Base-by-base conservation (phyloP, 2,113 vertebrate species). In the Albula glossodonta region DNA sequence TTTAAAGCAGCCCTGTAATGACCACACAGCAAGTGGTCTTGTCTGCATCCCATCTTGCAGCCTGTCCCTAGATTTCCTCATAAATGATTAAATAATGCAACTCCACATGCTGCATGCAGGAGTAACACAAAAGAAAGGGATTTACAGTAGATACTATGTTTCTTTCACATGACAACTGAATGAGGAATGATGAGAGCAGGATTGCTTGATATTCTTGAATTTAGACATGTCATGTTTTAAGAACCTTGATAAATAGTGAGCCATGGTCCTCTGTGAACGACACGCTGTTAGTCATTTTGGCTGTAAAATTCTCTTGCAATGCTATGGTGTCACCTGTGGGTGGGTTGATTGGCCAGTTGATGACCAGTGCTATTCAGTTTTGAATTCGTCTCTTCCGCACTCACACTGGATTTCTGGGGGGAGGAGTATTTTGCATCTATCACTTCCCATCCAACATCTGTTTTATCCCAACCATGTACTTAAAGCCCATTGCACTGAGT, bases 51-150 rank as follows among this genome's bases (percentile, higher is more conserved):
- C 51, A 17, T 48, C 77, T 48, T 51, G 66, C 84, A 15, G 51
- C 50, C 81, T 87, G 51, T 63, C 17, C 60, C 77, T 81, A 81
- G 10, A 83, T 50, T 53, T 74, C 19, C 22, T 77, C 50, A 86
- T 89, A 87, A 87, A 89, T 89, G 81, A 87, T 87, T 89, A 78
- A 89, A 78, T 81, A 74, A 63, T 87, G 52, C 22, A 87, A 84
- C 86, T 57, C 83, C 31, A 41, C 31, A 41, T 41, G 31, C 77
- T 85, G 88, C 51, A 51, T 8, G 78, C 56, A 83, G 83, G 78
- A 84, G 49, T 56, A 74, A 51, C 60, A 63, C 60, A 63, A 22
- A 63, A 22, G 17, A 66, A 22, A 19, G 60, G 60, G 22, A 41
- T 41, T 41, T 41, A 41, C 31, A 41, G 31, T 1, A 41, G 31